Base-by-base conservation (phyloP, 2,888 invertebrate genomes). In the Drosophila borealis region DNA sequence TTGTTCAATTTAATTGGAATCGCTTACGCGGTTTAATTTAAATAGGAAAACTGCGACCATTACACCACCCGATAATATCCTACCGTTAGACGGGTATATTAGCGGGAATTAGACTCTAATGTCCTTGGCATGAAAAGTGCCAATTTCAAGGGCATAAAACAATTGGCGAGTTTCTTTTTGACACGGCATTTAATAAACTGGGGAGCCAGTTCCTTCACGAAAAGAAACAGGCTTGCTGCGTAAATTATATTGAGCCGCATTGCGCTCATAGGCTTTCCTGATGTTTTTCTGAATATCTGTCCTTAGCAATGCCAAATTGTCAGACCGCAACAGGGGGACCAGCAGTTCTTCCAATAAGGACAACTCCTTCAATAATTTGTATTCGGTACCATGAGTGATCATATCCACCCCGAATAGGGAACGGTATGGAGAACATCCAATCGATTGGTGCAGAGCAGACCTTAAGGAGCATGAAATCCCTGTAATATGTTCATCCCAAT, bases 21-120 rank as follows among this genome's bases (percentile, higher is more conserved):
- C 25, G 25, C 25, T 25, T 25, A 25, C 25, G 25, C 25, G 25
- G 25, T 25, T 25, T 25, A 36, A 11, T 36, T 36, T 4, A 39
- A 39, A 39, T 39, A 13, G 13, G 4, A 1, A 5, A 25, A 29
- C n/a, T 5, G 2, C 10, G 39, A n/a, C 41, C 53, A 17, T 53
- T 41, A 41, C 41, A 53, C 13, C 53, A 42, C 53, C 53, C 53
- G 29, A 42, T 53, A 53, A 41, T 53, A 25, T 53, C 10, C 10
- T 17, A 29, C 11, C 53, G 14, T 33, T 53, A 17, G 53, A 53
- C 17, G 5, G 25, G 41, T 21, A 41, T 29, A 53, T 53, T 51
- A 51, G 37, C 51, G 41, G 53, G 42, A 53, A 53, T 53, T 17
- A 36, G 36, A 34, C 49, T n/a, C 9, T 19, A 19, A 49, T 49